A percentile compares a stretch with the other conserved stretches of the same genome.
phyloP scores from a whole-genome alignment of 2,113 vertebrate genomes.

The Kryptolebias marmoratus region DNA sequence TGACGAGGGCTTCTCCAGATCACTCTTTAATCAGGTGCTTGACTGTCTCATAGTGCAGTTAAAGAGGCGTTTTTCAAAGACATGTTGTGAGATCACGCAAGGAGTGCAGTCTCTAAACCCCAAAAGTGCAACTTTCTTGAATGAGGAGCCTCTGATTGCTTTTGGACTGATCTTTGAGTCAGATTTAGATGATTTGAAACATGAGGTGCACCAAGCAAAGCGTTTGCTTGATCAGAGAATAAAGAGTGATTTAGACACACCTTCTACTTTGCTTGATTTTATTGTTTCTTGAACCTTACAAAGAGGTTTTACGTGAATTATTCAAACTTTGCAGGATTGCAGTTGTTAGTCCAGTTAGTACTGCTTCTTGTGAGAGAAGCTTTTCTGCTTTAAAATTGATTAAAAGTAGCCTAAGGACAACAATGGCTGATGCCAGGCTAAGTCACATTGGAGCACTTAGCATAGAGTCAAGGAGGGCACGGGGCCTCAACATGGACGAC shows the following conservation, averaged over 20 bases:
- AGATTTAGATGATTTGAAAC: not conserved
- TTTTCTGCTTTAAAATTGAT: constrained; percentile 5
- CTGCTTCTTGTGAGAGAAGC: constrained; percentile 3
- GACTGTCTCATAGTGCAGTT: constrained; percentile 3
- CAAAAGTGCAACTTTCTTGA: constrained; percentile 7
- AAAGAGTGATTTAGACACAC: not conserved
- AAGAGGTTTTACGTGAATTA: not conserved
- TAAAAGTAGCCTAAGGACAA: not conserved
- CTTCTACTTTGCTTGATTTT: constrained; percentile 10
- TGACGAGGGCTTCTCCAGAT: constrained; percentile 2
- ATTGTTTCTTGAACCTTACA: constrained; percentile 8
- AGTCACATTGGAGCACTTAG: constrained; percentile 1
- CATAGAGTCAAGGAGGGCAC: not conserved
- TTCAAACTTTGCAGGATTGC: constrained; percentile 6
- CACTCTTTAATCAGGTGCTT: not conserved
- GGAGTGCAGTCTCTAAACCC: constrained; percentile 6
- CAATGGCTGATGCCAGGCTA: constrained; percentile 3
- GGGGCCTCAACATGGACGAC: not conserved
- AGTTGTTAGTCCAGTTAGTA: not conserved
- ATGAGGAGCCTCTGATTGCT: constrained; percentile 5
- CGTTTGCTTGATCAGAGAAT: not conserved
- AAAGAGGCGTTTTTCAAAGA: constrained; percentile 6
- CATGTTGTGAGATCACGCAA: constrained; percentile 11
- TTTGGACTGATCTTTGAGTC: constrained; percentile 6
- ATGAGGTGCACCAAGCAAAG: constrained; percentile 1